phyloP scores from a whole-genome alignment of 2,888 invertebrate species.

The Tortricodes alternella region DNA sequence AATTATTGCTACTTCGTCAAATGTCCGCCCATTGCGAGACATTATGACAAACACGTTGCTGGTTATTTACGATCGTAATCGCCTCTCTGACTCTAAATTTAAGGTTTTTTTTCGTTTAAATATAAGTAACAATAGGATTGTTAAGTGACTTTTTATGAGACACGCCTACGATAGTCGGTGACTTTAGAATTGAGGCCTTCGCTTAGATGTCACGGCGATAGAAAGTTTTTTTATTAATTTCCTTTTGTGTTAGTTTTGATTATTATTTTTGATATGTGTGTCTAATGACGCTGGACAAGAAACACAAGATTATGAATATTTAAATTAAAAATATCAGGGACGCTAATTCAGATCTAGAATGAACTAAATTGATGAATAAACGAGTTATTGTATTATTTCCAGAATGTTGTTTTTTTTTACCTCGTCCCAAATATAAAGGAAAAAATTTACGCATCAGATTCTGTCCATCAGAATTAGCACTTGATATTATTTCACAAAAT shows the following conservation, averaged over 20 bases:
- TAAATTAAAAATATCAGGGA: no score
- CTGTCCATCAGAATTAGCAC: no score
- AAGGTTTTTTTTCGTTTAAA: constrained; percentile 33
- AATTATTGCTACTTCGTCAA: constrained; percentile 49
- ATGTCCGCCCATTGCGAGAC: constrained; percentile 60
- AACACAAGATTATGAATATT: no score
- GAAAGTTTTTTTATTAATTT: constrained; percentile 59
- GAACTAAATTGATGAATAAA: no score
- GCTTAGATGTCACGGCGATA: constrained; percentile 61
- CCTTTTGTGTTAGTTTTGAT: constrained; percentile 34
- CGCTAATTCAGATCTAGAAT: no score
- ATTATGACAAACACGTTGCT: constrained; percentile 54
- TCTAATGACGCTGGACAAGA: neutral
- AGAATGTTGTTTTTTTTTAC: no score
- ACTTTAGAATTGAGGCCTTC: constrained; percentile 58
- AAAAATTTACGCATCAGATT: no score
- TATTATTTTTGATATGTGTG: constrained; percentile 6
- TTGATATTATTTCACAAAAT: no score
- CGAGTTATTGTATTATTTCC: no score
- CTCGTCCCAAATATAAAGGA: no score
- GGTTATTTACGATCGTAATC: constrained; percentile 39
- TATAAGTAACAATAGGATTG: constrained; percentile 36
- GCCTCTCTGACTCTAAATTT: neutral
- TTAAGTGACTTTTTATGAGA: constrained; percentile 45
- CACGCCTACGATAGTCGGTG: constrained; percentile 51